Percentiles rank a stretch among this genome's conserved stretches.
Conservation (phyloP, 2,113 vertebrate genomes). For the Empidonax alnorum region DNA sequence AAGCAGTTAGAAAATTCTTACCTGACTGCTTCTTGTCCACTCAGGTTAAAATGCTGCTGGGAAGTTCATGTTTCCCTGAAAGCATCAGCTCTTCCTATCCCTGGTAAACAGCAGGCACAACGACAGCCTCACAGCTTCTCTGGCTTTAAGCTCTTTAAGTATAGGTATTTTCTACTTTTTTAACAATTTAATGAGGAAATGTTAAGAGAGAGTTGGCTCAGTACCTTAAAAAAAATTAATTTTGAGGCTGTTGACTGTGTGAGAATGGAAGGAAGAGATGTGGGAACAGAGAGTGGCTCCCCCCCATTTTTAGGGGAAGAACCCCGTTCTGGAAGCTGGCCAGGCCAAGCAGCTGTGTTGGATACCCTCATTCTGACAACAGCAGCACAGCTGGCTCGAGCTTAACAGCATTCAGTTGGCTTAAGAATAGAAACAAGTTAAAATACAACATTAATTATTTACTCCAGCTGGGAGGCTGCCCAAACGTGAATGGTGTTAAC, state of each 20-base stretch:
- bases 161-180: background rate
- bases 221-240: background rate
- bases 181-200: background rate
- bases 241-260: background rate
- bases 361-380: background rate
- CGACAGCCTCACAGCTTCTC: background rate
- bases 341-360: background rate
- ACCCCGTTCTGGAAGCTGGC: background rate
- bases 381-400: background rate
- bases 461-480: background rate
- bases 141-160: background rate
- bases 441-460: background rate
- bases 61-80: background rate
- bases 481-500: background rate
- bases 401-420: background rate
- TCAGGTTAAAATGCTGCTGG: background rate
- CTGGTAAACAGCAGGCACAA: background rate
- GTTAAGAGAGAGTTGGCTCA: background rate
- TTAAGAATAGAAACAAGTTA: background rate
- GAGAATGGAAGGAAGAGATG: background rate
- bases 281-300: background rate
- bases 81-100: accelerated
- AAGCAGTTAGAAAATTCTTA: background rate
- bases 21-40: background rate
- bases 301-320: background rate